phyloP scores from a whole-genome alignment of 30 jellyfish, hydroid and myxozoan genomes.

The Chrysaora quinquecirrha region DNA sequence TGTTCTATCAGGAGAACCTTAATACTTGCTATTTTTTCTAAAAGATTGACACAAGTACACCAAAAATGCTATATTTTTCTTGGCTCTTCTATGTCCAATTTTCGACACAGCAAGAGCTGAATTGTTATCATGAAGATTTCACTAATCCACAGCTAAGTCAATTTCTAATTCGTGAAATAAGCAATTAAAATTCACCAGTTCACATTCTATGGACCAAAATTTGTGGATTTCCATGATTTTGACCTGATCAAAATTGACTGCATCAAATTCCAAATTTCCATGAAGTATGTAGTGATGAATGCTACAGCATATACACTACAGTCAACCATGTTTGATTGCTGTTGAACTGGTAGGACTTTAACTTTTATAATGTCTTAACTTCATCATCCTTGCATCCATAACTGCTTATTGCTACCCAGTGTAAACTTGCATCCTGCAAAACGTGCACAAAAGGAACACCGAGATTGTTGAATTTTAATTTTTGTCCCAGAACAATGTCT shows the following conservation, averaged over 20 bases:
- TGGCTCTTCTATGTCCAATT: background rate
- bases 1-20: background rate
- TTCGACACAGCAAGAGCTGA: background rate
- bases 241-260: slow-evolving; percentile 10
- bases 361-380: background rate
- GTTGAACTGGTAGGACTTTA: slow-evolving; percentile 44
- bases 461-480: slow-evolving; percentile 3
- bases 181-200: background rate
- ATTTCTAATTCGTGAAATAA: background rate
- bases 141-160: background rate
- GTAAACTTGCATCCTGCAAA: slow-evolving; percentile 47
- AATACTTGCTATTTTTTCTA: background rate
- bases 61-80: background rate
- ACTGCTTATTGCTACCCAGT: slow-evolving; percentile 56
- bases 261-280: background rate
- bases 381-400: slow-evolving; percentile 41
- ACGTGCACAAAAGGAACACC: slow-evolving; percentile 34
- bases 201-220: background rate
- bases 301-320: slow-evolving; percentile 40
- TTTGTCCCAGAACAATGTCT: slow-evolving; percentile 13
- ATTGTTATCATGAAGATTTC: background rate
- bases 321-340: slow-evolving; percentile 21
- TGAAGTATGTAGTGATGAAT: slow-evolving; percentile 12
- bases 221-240: background rate
- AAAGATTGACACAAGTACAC: no score